Conservation (phyloP, 2,113 vertebrate species). For the Eleginops maclovinus region DNA sequence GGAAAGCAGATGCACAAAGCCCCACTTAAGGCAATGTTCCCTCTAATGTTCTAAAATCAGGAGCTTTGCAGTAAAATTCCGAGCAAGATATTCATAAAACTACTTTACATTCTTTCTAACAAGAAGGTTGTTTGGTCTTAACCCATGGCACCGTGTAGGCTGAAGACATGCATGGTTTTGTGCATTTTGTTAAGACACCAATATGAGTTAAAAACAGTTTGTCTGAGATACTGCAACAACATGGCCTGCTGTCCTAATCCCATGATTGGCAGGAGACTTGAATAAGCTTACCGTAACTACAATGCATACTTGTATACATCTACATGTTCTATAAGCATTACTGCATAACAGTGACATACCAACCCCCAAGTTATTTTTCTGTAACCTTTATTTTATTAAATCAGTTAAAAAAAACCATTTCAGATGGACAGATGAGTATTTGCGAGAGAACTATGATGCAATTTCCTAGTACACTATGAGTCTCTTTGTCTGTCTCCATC, state of each 20-base stretch:
- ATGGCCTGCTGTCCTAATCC: background rate
- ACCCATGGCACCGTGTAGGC: background rate
- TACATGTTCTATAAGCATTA: background rate
- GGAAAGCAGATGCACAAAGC: conserved; percentile 5
- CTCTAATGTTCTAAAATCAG: conserved; percentile 9
- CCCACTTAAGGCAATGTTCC: background rate
- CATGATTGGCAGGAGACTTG: background rate
- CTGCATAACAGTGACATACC: background rate
- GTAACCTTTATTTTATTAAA: background rate
- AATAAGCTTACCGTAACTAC: background rate
- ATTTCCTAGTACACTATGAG: background rate
- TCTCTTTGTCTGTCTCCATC: conserved; percentile 15
- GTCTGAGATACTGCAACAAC: background rate
- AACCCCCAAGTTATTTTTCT: background rate
- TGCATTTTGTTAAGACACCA: background rate
- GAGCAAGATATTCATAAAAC: conserved; percentile 23
- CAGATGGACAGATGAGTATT: background rate
- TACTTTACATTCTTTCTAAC: background rate
- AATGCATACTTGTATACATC: background rate
- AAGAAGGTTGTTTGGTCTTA: background rate
- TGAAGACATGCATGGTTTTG: background rate
- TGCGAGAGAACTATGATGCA: background rate
- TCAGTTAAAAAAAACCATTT: background rate
- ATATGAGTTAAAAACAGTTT: background rate
- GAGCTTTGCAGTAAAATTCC: conserved; percentile 10